These are phyloP conservation scores for Thamnophis elegans DNA, from an alignment of 2,797 vertebrate species.

Conservation along the genomic window DNA sequence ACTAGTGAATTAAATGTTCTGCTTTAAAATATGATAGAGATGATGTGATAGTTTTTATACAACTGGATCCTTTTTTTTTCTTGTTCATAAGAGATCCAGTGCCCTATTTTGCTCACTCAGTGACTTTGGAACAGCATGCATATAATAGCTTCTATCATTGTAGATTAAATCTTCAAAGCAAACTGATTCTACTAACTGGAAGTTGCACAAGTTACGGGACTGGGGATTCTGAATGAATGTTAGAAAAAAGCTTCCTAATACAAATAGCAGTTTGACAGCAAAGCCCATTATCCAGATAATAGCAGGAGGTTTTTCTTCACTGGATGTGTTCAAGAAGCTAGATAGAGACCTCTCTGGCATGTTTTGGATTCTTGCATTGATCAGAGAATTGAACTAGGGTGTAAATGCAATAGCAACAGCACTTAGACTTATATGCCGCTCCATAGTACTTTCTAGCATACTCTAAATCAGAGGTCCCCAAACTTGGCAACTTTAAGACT, in stretches of 20 bases:
- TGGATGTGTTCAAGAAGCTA: not conserved
- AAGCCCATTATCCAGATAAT: not conserved
- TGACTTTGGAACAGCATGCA: conserved; percentile 4
- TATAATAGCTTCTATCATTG: conserved; percentile 3
- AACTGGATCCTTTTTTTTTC: conserved; percentile 33
- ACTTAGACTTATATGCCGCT: not conserved
- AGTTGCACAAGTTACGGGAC: not conserved
- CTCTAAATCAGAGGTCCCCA: too few species aligned
- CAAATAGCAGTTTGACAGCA: not conserved
- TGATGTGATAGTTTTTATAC: conserved; percentile 51
- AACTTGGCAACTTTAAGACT: too few species aligned
- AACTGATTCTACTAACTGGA: not conserved
- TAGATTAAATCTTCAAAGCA: not conserved
- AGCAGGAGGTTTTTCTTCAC: not conserved
- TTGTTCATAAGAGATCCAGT: conserved; percentile 17
- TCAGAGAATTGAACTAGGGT: not conserved
- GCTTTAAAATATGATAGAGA: conserved; percentile 44
- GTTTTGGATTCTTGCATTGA: not conserved
- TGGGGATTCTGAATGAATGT: not conserved
- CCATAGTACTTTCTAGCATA: not conserved
- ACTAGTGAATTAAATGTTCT: conserved; percentile 49
- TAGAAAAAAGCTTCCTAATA: not conserved
- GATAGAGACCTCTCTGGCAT: not conserved
- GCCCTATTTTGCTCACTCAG: conserved; percentile 14
- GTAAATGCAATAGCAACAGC: not conserved